A percentile compares a stretch with the other conserved stretches of the same genome.
These are phyloP conservation scores for Drosophila azteca DNA, from an alignment of 1,140 invertebrate genomes.

Conservation along the genomic window DNA sequence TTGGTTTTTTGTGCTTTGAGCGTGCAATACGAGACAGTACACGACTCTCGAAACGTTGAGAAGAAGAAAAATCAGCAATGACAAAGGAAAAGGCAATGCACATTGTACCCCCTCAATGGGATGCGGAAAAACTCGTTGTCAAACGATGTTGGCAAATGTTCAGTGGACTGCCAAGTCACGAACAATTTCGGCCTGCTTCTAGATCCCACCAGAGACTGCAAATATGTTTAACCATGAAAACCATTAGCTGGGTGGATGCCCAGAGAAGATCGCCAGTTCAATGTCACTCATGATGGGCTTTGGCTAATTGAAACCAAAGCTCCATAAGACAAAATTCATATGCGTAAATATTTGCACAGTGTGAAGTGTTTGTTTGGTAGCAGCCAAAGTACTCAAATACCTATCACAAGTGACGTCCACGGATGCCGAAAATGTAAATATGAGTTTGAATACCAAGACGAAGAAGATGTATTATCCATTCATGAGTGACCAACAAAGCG, in stretches of 20 bases:
- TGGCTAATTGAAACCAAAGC: conserved; percentile 40
- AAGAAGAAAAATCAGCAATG: not conserved
- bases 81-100: conserved; percentile 26
- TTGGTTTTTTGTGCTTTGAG: conserved; percentile 20
- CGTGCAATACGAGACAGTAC: conserved; percentile 10
- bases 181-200: conserved; percentile 11
- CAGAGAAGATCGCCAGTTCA: conserved; percentile 43
- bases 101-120: not conserved
- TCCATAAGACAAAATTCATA: conserved; percentile 7
- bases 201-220: not conserved
- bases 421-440: conserved; percentile 43
- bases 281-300: conserved; percentile 37
- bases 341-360: conserved; percentile 56
- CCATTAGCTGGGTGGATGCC: conserved; percentile 3
- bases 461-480: conserved; percentile 45
- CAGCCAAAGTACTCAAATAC: conserved; percentile 22
- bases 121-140: conserved; percentile 59
- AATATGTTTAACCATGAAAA: conserved; percentile 11
- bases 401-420: conserved; percentile 51
- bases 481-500: conserved; percentile 46
- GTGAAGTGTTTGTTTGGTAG: conserved; percentile 45
- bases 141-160: conserved; percentile 29
- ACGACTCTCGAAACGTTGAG: too few relatives aligned
- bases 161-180: conserved; percentile 25
- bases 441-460: not conserved